Evolutionary conservation across 2,113 vertebrate species (phyloP).

Genomic region (Girardinichthys multiradiatus): DNA sequence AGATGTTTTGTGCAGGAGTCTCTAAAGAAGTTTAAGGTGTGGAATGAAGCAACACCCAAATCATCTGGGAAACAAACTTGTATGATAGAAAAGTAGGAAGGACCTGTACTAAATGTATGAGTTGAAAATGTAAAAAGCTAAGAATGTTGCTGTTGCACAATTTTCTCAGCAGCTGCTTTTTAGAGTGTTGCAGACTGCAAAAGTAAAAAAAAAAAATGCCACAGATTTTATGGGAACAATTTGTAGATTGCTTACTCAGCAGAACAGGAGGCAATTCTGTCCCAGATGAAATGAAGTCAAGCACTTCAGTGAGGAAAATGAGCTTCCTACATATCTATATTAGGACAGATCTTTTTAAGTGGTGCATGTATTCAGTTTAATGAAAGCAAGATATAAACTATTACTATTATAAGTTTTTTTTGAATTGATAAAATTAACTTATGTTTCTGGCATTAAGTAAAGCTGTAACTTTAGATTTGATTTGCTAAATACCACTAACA

Average conservation of each 20-base stretch:
- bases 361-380: neutral
- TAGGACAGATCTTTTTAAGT: neutral
- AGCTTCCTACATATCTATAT: neutral
- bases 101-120: neutral
- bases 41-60: neutral
- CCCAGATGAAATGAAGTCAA: neutral
- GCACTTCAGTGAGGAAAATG: neutral
- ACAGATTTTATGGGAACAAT: no score
- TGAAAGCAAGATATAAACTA: no score
- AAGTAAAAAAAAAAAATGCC: neutral
- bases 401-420: neutral
- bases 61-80: neutral
- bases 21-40: neutral
- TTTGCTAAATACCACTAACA: neutral
- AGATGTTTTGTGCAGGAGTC: neutral
- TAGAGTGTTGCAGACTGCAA: neutral
- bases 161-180: neutral
- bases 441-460: neutral
- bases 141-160: no score
- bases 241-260: neutral
- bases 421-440: neutral
- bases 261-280: neutral
- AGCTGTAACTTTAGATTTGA: neutral
- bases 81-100: neutral
- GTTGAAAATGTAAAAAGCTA: neutral